Evolutionary conservation across 2,888 invertebrate genomes (phyloP).

Genomic region (Nasonia oneida): DNA sequence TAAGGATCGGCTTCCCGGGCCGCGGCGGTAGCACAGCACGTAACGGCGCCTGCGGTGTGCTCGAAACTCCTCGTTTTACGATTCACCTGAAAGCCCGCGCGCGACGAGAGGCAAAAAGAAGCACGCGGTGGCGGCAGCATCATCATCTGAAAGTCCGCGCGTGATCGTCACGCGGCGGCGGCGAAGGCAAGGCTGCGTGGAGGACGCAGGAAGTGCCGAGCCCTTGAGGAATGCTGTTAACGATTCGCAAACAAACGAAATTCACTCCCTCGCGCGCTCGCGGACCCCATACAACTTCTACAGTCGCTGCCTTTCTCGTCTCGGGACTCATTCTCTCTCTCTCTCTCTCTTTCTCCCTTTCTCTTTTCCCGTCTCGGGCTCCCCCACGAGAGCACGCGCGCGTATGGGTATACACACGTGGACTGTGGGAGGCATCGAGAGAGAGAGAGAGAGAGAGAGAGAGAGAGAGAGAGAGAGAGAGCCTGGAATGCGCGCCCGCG

Average conservation of each 20-base stretch:
- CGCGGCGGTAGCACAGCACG: background rate
- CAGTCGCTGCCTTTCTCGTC: conserved; percentile 38
- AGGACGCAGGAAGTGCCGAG: conserved; percentile 73
- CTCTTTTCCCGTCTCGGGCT: conserved; percentile 40
- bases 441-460: background rate
- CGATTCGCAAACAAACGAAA: conserved; percentile 72
- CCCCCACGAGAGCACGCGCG: background rate
- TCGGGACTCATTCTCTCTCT: conserved; percentile 33
- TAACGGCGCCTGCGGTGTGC: conserved; percentile 34
- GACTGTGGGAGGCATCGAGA: conserved; percentile 49
- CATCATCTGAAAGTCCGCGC: background rate
- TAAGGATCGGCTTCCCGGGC: conserved; percentile 8
- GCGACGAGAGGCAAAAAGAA: background rate
- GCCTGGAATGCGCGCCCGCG: conserved; percentile 52
- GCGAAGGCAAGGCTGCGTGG: conserved; percentile 72
- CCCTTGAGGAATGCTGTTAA: conserved; percentile 74
- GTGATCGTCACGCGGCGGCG: conserved; percentile 37
- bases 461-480: conserved; percentile 1
- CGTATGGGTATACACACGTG: background rate
- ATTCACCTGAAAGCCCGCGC: conserved; percentile 43
- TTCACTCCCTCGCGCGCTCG: conserved; percentile 66
- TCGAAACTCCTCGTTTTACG: conserved; percentile 30
- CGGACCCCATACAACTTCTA: background rate
- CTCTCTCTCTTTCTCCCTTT: conserved; percentile 35
- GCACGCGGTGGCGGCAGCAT: no score